Evolutionary conservation across 2,113 vertebrate genomes (phyloP), one percentile per base, ranked within the genome.

Genomic region (Plotosus lineatus): DNA sequence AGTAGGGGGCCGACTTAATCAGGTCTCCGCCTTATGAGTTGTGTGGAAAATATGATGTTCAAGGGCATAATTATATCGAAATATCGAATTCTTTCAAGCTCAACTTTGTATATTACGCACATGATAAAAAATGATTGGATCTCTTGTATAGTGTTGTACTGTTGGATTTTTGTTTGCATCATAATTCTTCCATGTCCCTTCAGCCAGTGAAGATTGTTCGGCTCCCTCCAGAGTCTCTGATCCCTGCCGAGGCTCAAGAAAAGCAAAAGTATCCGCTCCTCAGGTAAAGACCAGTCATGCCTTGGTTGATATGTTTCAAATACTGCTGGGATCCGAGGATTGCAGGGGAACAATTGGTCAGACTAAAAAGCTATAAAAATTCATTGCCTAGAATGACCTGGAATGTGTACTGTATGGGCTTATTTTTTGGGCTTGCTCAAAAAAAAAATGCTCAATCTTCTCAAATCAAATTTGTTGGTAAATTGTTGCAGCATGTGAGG

Each of bases 211-310:
- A 46, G 0, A 80, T 96, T 3, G 26, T 90, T 1, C 95, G 94
- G 51, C 90, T 97, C 36, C 93, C 94, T 23, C 97, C 96, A 0
- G 92, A 94, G 88, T 90, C 93, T 73, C 90, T 98, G 81, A 92
- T 97, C 31, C 90, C 94, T 6, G 92, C 88, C 0, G 95, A 97
- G 0, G 92, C 94, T 0, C 8, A 50, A 0, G 96, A 97, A 82
- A 98, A 97, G 87, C 93, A 88, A 26, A 92, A 87, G 12, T 91
- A 90, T 8, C 97, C 95, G 0, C 91, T 98, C 19, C 88, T 95
- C 85, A 98, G 95, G 97, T 98, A 80, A 7, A 15, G 33, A n/a
- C n/a, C 42, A 69, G 28, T 40, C 9, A 63, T 50, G 19, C 11
- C n/a, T 53, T 68, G 1, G 4, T 6, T 23, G 21, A 53, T 12